A percentile compares a stretch with the other conserved stretches of the same genome.
Evolutionary conservation across 2,888 invertebrate species (phyloP).

Genomic region (Xylota sylvarum): DNA sequence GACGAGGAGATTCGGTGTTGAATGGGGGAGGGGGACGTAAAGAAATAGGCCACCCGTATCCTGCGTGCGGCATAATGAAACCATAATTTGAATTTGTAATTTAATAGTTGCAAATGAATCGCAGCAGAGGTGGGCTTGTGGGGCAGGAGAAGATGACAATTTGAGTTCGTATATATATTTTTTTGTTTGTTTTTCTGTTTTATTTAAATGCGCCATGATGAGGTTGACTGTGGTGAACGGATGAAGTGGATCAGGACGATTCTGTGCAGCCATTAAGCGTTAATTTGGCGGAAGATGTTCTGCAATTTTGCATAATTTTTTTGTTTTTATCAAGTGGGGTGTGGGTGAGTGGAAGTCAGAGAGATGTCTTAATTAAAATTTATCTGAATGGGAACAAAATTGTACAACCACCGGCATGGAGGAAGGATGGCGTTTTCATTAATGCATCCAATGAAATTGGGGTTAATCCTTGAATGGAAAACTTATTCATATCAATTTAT

Average conservation of each 20-base stretch:
- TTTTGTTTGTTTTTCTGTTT: slow-evolving; percentile 26
- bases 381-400: background rate
- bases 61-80: slow-evolving; percentile 62
- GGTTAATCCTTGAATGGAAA: background rate
- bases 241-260: slow-evolving; percentile 16
- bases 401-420: background rate
- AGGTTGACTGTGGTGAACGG: slow-evolving; percentile 25
- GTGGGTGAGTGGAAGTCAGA: background rate
- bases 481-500: background rate
- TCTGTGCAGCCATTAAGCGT: slow-evolving; percentile 56
- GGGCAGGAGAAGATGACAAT: slow-evolving; percentile 41
- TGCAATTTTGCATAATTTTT: slow-evolving; percentile 36
- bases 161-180: background rate
- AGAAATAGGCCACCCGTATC: slow-evolving; percentile 61
- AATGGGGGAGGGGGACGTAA: slow-evolving; percentile 26
- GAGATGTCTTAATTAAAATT: slow-evolving; percentile 51
- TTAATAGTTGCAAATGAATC: slow-evolving; percentile 74
- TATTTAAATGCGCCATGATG: slow-evolving; percentile 50
- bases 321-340: slow-evolving; percentile 20
- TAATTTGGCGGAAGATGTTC: slow-evolving; percentile 49
- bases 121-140: slow-evolving; percentile 11
- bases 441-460: background rate
- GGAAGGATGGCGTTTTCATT: slow-evolving; percentile 8
- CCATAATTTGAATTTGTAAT: slow-evolving; percentile 76
- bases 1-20: background rate